Evolutionary conservation across 2,888 invertebrate genomes (phyloP).

Genomic region (Seira sanloemensis): DNA sequence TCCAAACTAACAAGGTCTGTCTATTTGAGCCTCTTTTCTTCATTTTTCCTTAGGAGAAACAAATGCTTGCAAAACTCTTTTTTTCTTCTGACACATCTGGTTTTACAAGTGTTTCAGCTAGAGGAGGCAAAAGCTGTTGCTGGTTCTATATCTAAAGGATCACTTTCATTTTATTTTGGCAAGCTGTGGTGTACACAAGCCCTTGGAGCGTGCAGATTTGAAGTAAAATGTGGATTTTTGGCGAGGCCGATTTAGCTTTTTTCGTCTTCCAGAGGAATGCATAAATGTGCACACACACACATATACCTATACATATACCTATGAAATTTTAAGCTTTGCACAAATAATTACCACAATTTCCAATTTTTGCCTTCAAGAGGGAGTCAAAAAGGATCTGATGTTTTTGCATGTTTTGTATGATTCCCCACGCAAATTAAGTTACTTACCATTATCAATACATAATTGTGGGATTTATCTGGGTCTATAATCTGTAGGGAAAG

Average conservation of each 20-base stretch:
- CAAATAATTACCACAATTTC: too few species aligned
- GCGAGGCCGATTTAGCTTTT: too few species aligned
- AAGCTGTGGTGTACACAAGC: slow-evolving; percentile 4
- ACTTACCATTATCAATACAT: not conserved
- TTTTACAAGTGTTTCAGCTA: not conserved
- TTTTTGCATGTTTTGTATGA: slow-evolving; percentile 28
- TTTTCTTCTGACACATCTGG: slow-evolving; percentile 6
- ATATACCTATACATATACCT: too few species aligned
- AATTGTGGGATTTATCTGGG: not conserved
- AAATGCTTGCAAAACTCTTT: not conserved
- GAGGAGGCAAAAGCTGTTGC: not conserved
- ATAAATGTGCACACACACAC: not conserved
- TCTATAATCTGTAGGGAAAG: too few species aligned
- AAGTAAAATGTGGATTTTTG: too few species aligned
- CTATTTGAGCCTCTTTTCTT: not conserved
- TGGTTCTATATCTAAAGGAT: slow-evolving; percentile 25
- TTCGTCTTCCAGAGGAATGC: not conserved
- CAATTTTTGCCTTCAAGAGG: too few species aligned
- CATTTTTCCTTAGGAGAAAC: not conserved
- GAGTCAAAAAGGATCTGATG: too few species aligned
- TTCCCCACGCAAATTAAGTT: slow-evolving; percentile 45
- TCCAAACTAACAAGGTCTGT: not conserved
- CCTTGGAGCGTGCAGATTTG: not conserved
- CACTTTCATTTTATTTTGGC: slow-evolving; percentile 54
- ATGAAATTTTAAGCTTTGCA: too few species aligned